Evolutionary conservation across 2,797 vertebrate species (phyloP).

Genomic region (Microctenopoma stevenorrisi): DNA sequence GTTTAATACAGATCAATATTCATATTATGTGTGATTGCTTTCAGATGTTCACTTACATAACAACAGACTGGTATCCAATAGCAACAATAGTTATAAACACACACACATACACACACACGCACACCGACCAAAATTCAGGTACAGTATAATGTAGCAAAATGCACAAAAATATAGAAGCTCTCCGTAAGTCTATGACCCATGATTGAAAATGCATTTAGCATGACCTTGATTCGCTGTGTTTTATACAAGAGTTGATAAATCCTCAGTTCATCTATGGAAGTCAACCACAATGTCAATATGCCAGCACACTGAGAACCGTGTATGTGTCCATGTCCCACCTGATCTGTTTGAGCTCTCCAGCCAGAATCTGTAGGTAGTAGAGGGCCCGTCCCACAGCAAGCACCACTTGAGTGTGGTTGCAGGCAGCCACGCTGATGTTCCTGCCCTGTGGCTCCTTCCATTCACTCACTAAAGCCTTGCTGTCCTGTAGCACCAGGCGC

Average conservation of each 20-base stretch:
- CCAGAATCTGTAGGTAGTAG: constrained; percentile 95
- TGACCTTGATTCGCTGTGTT: neutral
- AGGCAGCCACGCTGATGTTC: constrained; percentile 98
- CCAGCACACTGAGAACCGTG: neutral
- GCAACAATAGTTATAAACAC: too few species aligned
- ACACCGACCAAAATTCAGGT: too few species aligned
- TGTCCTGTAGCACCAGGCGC: constrained; percentile 95
- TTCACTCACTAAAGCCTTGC: constrained; percentile 94
- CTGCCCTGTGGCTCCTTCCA: constrained; percentile 99
- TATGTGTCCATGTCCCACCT: constrained; percentile 79
- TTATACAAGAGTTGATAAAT: neutral
- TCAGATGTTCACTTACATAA: too few species aligned
- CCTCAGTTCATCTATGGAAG: neutral
- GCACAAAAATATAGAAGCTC: neutral
- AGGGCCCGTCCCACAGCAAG: constrained; percentile 95
- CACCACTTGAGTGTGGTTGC: constrained; percentile 96
- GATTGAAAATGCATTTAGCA: neutral
- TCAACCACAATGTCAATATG: neutral
- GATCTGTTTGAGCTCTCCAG: constrained; percentile 95
- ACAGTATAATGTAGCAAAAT: too few species aligned
- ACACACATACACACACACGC: too few species aligned
- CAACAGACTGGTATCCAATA: too few species aligned
- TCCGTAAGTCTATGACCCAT: neutral
- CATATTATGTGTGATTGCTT: too few species aligned
- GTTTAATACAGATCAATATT: too few species aligned